Evolutionary conservation across 2,113 vertebrate species (phyloP).

Genomic region (Antechinus flavipes): DNA sequence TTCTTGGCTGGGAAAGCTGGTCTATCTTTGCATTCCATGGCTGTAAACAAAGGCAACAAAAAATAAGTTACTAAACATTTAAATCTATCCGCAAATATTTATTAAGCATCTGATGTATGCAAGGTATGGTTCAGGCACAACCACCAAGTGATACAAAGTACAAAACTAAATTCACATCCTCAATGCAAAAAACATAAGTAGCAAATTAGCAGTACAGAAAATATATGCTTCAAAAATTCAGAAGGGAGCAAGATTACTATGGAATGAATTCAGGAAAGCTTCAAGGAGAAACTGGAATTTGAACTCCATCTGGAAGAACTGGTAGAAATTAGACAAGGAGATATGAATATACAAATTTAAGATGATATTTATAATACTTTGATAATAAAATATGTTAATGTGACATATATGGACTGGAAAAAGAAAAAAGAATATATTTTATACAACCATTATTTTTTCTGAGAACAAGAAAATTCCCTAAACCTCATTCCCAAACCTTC

Average conservation of each 20-base stretch:
- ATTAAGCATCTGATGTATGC: neutral
- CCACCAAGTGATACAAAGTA: neutral
- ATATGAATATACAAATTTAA: neutral
- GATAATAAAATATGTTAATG: neutral
- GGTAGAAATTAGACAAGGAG: neutral
- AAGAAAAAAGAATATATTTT: neutral
- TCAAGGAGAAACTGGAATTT: neutral
- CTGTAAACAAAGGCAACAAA: constrained; percentile 79
- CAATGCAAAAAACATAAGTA: neutral
- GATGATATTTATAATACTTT: neutral
- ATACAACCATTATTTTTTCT: neutral
- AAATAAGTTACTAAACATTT: neutral
- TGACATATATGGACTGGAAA: neutral
- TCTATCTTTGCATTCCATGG: constrained; percentile 91
- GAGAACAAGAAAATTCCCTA: neutral
- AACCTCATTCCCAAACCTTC: neutral
- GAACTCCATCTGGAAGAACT: neutral
- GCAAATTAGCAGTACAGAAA: neutral
- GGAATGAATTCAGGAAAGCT: neutral
- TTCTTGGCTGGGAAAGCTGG: constrained; percentile 88
- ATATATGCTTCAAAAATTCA: neutral
- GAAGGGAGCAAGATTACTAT: neutral
- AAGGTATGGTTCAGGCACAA: neutral
- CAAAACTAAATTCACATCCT: neutral
- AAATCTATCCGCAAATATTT: neutral